phyloP scores from a whole-genome alignment of 2,888 invertebrate species.

The Caenorhabditis zanzibari region DNA sequence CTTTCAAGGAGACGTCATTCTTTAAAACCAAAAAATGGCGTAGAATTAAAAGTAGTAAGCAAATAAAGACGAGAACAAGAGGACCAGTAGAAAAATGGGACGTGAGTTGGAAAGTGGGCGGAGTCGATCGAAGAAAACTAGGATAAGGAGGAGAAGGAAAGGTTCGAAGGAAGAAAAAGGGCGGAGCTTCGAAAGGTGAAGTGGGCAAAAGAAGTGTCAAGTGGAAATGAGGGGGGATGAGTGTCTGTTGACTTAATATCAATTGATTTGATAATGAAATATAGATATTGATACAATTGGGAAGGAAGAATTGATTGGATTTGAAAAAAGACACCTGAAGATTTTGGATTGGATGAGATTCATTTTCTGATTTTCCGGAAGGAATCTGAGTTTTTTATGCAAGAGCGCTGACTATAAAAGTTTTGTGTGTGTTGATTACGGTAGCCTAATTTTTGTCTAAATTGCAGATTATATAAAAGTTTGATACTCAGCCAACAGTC shows the following conservation, averaged over 20 bases:
- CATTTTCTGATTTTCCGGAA: no score
- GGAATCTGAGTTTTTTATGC: no score
- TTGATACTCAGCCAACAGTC: no score
- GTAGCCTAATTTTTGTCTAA: no score
- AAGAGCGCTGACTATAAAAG: no score
- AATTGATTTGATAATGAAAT: slow-evolving; percentile 26
- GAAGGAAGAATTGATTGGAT: background rate
- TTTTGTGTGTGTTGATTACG: no score
- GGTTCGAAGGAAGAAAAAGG: slow-evolving; percentile 18
- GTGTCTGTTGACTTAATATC: slow-evolving; percentile 53
- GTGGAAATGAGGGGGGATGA: slow-evolving; percentile 55
- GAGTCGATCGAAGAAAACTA: slow-evolving; percentile 15
- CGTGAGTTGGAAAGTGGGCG: slow-evolving; percentile 13
- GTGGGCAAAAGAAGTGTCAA: slow-evolving; percentile 62
- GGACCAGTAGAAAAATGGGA: slow-evolving; percentile 42
- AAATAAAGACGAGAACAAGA: slow-evolving; percentile 4
- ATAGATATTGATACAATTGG: background rate
- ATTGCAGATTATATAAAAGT: no score
- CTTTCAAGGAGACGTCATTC: background rate
- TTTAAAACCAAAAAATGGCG: background rate
- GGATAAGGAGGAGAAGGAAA: background rate
- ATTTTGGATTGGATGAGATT: no score
- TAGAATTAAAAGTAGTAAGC: slow-evolving; percentile 1
- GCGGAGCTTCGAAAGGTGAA: slow-evolving; percentile 31
- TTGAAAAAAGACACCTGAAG: background rate